A percentile compares a stretch with the other conserved stretches of the same genome.
Conservation (phyloP, 2,797 vertebrate species). For the Karalla daura region DNA sequence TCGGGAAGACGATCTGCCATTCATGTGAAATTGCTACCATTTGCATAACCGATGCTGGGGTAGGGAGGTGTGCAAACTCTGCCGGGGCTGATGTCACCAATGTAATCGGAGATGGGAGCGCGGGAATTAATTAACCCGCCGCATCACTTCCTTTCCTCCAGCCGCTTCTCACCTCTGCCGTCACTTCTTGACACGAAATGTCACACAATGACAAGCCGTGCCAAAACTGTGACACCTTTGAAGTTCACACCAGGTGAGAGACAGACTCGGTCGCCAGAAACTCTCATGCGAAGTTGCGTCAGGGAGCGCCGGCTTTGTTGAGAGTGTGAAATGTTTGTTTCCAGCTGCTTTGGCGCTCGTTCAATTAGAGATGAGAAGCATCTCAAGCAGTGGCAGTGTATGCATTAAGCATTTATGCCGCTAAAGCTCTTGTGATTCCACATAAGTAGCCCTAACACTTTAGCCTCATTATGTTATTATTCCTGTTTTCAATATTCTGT, state of each 20-base stretch:
- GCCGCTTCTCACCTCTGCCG: slow-evolving; percentile 45
- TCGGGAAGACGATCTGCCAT: slow-evolving; percentile 64
- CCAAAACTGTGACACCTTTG: not conserved
- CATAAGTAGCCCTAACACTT: slow-evolving; percentile 30
- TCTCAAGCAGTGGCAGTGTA: slow-evolving; percentile 12
- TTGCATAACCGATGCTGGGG: slow-evolving; percentile 77
- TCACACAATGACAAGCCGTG: slow-evolving; percentile 37
- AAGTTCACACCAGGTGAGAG: not conserved
- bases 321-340: slow-evolving; percentile 1
- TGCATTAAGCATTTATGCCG: slow-evolving; percentile 28
- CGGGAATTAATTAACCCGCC: slow-evolving; percentile 61
- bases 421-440: slow-evolving; percentile 17
- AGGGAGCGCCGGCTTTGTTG: not conserved
- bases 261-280: not conserved
- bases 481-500: slow-evolving; percentile 30
- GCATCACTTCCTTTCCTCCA: slow-evolving; percentile 33
- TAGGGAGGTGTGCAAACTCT: slow-evolving; percentile 49
- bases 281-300: slow-evolving; percentile 6
- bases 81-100: slow-evolving; percentile 53
- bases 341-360: not conserved
- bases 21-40: slow-evolving; percentile 74
- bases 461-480: slow-evolving; percentile 31
- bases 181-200: slow-evolving; percentile 51
- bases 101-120: slow-evolving; percentile 49
- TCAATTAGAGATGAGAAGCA: slow-evolving; percentile 8